Conservation (phyloP, 1,140 invertebrate species). For the Trinorchestia longiramus region DNA sequence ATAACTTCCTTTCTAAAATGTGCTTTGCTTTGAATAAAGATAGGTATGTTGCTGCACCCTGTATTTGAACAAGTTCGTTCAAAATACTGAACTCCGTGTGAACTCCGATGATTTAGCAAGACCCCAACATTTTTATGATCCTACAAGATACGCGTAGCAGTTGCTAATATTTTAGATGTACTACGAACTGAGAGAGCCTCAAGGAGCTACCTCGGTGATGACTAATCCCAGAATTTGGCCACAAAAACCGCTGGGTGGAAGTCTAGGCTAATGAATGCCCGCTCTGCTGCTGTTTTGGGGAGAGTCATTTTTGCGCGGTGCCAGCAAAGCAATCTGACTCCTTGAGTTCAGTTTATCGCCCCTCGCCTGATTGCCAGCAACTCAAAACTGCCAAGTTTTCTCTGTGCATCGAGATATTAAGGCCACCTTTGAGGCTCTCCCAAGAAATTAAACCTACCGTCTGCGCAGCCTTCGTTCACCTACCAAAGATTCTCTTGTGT, state of each 20-base stretch:
- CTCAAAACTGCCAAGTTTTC: background rate
- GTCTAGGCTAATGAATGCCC: conserved; percentile 45
- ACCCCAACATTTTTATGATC: background rate
- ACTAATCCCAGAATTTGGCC: conserved; percentile 8
- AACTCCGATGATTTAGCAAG: no score
- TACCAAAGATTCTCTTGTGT: background rate
- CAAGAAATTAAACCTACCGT: background rate
- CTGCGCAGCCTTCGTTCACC: background rate
- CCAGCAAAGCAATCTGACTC: conserved; percentile 34
- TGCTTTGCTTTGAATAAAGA: no score
- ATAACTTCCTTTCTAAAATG: no score
- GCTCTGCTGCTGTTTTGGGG: conserved; percentile 25
- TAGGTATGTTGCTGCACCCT: no score
- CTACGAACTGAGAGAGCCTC: background rate
- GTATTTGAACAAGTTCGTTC: no score
- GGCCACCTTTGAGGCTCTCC: background rate
- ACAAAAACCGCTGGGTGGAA: background rate
- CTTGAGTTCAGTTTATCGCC: conserved; percentile 36
- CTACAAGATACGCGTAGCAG: background rate
- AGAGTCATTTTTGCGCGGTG: background rate
- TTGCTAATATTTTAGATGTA: background rate
- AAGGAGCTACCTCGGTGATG: background rate
- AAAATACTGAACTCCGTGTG: no score
- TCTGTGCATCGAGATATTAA: background rate
- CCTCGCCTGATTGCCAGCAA: conserved; percentile 27